Evolutionary conservation across 2,113 vertebrate genomes (phyloP).

Genomic region (human): GRCh38 chr15:24852001-24852500

Average conservation of each 20-base stretch:
- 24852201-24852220: neutral
- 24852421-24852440: too few species aligned
- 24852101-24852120: neutral
- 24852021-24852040: neutral
- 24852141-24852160: neutral
- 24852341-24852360: neutral
- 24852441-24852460: too few species aligned
- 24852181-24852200: neutral
- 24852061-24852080: neutral
- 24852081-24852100: neutral
- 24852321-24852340: neutral
- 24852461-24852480: too few species aligned
- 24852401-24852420: too few species aligned
- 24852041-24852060: neutral
- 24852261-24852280: neutral
- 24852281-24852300: neutral
- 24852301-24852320: neutral
- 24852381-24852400: neutral
- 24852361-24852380: too few species aligned
- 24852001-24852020: neutral
- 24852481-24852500: too few species aligned
- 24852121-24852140: neutral
- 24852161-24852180: neutral
- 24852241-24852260: neutral
- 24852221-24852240: neutral